These are phyloP conservation scores for Drosophila nr. perissopoda DNA, from an alignment of 2,888 invertebrate genomes.

Conservation along the genomic window DNA sequence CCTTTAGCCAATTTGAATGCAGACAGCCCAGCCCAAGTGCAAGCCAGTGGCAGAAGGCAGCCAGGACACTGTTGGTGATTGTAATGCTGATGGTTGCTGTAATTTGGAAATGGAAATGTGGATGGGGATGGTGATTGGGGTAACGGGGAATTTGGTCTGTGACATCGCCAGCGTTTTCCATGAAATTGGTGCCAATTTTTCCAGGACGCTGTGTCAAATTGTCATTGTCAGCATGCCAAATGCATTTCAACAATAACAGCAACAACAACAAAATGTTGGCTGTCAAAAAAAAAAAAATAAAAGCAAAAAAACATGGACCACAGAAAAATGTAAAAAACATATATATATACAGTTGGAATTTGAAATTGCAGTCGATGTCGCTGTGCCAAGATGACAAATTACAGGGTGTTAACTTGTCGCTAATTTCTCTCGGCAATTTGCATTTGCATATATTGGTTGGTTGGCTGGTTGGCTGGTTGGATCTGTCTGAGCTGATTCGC, in stretches of 20 bases:
- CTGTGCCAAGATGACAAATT: conserved; percentile 84
- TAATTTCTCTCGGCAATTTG: conserved; percentile 70
- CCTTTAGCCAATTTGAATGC: conserved; percentile 75
- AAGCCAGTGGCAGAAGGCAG: conserved; percentile 27
- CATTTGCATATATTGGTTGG: conserved; percentile 46
- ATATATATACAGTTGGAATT: conserved; percentile 18
- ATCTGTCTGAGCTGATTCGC: conserved; percentile 30
- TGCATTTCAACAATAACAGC: conserved; percentile 70
- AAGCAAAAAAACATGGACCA: conserved; percentile 7
- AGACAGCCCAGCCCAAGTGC: conserved; percentile 42
- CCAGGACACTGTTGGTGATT: conserved; percentile 10
- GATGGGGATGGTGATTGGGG: background rate
- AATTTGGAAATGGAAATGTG: background rate
- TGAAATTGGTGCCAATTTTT: conserved; percentile 83
- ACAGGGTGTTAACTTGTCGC: conserved; percentile 81
- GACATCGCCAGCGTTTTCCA: conserved; percentile 76
- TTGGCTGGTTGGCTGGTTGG: background rate
- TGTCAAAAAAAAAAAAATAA: conserved; percentile 14
- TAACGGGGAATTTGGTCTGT: conserved; percentile 31
- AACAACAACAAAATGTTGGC: conserved; percentile 43
- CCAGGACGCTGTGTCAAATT: conserved; percentile 82
- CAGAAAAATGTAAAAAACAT: conserved; percentile 15
- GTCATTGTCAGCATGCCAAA: conserved; percentile 84
- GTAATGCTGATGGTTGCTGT: conserved; percentile 28
- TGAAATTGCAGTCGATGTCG: conserved; percentile 54